These are phyloP conservation scores for Diplogasteroides magnus DNA, from an alignment of 1,140 invertebrate genomes.

Conservation along the genomic window DNA sequence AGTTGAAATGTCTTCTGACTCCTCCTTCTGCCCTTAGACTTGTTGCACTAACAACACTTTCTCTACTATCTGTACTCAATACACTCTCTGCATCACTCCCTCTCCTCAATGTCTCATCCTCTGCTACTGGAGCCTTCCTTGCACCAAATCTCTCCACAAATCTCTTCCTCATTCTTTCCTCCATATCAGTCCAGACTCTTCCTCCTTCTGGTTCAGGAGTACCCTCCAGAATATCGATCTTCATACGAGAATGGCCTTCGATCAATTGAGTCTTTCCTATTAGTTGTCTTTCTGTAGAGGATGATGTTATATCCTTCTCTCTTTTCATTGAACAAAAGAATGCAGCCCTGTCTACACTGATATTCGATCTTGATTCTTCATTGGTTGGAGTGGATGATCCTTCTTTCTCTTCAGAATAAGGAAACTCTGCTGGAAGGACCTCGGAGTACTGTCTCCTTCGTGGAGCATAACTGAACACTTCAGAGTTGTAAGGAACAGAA, in stretches of 20 bases:
- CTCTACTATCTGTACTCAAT: conserved; percentile 13
- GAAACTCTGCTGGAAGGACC: neutral
- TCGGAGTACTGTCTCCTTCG: neutral
- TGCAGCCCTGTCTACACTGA: neutral
- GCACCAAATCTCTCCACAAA: conserved; percentile 24
- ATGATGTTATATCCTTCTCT: neutral
- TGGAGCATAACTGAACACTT: neutral
- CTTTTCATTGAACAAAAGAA: neutral
- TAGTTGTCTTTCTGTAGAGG: neutral
- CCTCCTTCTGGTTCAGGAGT: conserved; percentile 1
- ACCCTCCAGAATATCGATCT: neutral
- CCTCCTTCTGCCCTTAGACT: neutral
- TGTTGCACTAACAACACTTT: conserved; percentile 17
- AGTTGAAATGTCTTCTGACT: conserved; percentile 14
- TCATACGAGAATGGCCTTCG: neutral
- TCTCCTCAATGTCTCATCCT: conserved; percentile 10
- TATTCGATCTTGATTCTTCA: too few species aligned
- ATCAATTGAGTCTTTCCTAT: too few species aligned
- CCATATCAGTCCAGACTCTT: conserved; percentile 2
- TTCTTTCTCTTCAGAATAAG: neutral
- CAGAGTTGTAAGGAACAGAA: neutral
- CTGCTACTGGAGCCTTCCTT: conserved; percentile 17
- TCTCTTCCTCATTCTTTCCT: conserved; percentile 19
- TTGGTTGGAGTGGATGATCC: neutral
- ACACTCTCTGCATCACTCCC: conserved; percentile 14